These are phyloP conservation scores for Peromyscus eremicus DNA, from an alignment of 2,797 vertebrate species.

Conservation along the genomic window DNA sequence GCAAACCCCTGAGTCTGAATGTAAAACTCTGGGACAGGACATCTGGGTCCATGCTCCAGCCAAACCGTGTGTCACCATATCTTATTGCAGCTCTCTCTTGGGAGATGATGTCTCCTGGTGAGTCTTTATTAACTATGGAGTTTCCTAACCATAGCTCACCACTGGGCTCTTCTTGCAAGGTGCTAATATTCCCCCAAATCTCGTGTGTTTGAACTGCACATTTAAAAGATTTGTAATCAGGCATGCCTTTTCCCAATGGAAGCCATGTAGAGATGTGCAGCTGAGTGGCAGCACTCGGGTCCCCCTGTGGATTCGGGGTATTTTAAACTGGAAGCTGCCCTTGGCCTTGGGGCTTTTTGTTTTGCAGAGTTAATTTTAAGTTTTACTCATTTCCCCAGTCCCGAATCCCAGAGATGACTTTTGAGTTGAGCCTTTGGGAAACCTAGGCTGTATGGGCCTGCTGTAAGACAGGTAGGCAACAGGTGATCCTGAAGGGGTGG, in stretches of 20 bases:
- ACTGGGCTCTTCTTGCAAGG: background rate
- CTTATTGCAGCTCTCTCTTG: background rate
- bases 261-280: background rate
- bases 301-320: no score
- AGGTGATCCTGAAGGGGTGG: background rate
- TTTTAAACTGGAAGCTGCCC: background rate
- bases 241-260: background rate
- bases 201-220: background rate
- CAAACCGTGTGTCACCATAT: no score
- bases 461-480: background rate
- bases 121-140: background rate
- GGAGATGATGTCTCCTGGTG: background rate
- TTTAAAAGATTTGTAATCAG: background rate
- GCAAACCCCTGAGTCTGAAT: background rate
- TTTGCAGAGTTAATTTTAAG: slow-evolving; percentile 24
- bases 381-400: slow-evolving; percentile 18
- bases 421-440: background rate
- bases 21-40: background rate
- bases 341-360: background rate
- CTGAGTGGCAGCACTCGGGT: no score
- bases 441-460: background rate
- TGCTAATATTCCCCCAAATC: background rate
- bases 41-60: background rate
- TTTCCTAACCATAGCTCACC: background rate
- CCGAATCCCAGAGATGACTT: background rate